Percentiles rank a stretch among this genome's conserved stretches.
Conservation (phyloP, 2,113 vertebrate species). For the Argyrosomus japonicus region DNA sequence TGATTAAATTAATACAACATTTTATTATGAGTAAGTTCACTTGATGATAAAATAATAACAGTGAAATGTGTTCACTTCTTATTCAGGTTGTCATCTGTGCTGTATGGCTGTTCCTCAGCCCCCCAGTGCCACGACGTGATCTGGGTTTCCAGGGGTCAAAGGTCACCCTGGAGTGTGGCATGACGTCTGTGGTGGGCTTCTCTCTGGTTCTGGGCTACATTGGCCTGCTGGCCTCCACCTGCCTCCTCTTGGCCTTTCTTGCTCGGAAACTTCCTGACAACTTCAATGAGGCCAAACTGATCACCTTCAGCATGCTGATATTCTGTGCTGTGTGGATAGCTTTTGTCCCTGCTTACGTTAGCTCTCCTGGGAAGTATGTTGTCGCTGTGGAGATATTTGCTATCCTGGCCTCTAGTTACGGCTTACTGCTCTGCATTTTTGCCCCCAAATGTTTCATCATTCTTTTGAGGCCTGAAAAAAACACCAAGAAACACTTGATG, state of each 20-base stretch:
- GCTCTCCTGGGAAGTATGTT: conserved; percentile 80
- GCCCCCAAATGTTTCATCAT: conserved; percentile 83
- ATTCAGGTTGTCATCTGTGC: conserved; percentile 78
- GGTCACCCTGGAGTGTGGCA: conserved; percentile 77
- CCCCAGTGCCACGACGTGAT: conserved; percentile 72
- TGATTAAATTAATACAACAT: neutral
- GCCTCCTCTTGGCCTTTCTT: too few relatives aligned
- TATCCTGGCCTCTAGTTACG: conserved; percentile 81
- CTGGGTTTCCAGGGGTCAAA: conserved; percentile 68
- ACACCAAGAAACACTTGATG: conserved; percentile 81
- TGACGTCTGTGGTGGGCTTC: conserved; percentile 77
- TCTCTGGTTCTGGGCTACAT: neutral
- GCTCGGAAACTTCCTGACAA: too few relatives aligned
- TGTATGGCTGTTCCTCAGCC: conserved; percentile 77
- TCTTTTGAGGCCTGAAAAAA: conserved; percentile 79
- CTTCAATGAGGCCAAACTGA: too few relatives aligned
- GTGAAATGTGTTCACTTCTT: neutral
- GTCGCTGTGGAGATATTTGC: conserved; percentile 82
- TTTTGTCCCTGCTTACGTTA: conserved; percentile 83
- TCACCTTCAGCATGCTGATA: too few relatives aligned
- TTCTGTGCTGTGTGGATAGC: conserved; percentile 69
- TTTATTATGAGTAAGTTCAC: neutral
- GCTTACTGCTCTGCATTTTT: conserved; percentile 80
- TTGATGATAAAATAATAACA: neutral
- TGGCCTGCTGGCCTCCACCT: too few relatives aligned